phyloP scores from a whole-genome alignment of 2,888 invertebrate genomes.

The Amblyjoppa fuscipennis region DNA sequence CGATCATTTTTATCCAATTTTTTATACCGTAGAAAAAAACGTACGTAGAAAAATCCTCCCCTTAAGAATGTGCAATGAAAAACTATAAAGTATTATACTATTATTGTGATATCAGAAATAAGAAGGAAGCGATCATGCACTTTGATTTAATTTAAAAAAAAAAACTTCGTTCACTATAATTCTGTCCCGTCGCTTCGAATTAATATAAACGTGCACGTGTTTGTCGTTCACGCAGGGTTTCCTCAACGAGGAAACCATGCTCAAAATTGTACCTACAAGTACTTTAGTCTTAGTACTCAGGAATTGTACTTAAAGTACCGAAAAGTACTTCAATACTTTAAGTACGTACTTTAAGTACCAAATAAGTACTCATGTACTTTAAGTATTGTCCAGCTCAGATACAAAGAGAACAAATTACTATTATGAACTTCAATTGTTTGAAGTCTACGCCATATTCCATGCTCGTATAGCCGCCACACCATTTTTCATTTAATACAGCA shows the following conservation, averaged over 20 bases:
- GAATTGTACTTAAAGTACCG: too few relatives aligned
- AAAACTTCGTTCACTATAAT: conserved; percentile 1
- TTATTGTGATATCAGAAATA: conserved; percentile 3
- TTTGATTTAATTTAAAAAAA: neutral
- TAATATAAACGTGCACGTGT: conserved; percentile 65
- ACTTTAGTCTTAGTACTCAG: too few relatives aligned
- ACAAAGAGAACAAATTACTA: neutral
- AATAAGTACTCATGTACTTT: too few relatives aligned
- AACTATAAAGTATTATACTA: neutral
- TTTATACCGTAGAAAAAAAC: neutral
- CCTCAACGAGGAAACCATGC: too few relatives aligned
- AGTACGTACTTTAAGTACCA: too few relatives aligned
- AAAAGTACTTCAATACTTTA: too few relatives aligned
- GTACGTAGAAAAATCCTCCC: neutral
- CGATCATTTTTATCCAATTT: conserved; percentile 58
- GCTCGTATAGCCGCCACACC: too few relatives aligned
- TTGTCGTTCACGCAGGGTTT: conserved; percentile 58
- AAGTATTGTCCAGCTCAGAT: too few relatives aligned
- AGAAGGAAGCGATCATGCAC: conserved; percentile 24
- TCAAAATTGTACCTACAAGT: too few relatives aligned
- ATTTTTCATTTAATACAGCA: too few relatives aligned
- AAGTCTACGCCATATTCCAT: neutral
- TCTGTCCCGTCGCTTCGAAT: conserved; percentile 24
- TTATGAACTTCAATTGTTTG: neutral
- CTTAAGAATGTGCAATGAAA: neutral